phyloP scores from a whole-genome alignment of 2,113 vertebrate species.

The Microcebus jonahi region DNA sequence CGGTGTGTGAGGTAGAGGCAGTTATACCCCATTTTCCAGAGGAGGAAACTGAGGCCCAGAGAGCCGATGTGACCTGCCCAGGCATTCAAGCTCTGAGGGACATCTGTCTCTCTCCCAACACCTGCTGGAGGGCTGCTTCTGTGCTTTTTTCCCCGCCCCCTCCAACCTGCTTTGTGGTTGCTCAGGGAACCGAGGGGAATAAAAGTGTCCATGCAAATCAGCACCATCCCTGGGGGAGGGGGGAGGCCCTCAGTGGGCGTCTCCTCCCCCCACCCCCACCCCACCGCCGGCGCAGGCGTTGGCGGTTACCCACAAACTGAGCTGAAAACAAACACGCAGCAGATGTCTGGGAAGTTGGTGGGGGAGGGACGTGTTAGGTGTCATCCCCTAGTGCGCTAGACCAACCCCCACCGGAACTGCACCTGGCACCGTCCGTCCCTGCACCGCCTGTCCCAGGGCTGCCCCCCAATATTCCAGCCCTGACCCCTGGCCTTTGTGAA shows the following conservation, averaged over 20 bases:
- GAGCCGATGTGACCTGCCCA: not conserved
- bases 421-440: too few species aligned
- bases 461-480: not conserved
- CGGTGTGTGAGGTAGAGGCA: not conserved
- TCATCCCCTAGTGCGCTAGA: not conserved
- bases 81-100: not conserved
- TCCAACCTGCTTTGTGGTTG: not conserved
- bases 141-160: not conserved
- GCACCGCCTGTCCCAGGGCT: not conserved
- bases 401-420: too few species aligned
- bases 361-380: not conserved
- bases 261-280: not conserved
- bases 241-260: not conserved
- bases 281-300: not conserved
- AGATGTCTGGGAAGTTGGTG: constrained; percentile 7
- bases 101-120: not conserved
- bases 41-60: not conserved
- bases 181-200: not conserved
- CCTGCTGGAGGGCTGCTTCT: not conserved
- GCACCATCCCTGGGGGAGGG: not conserved
- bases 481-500: not conserved
- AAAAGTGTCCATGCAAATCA: constrained; percentile 22
- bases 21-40: not conserved
- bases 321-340: not conserved
- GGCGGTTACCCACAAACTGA: not conserved